Conservation (phyloP, 2,888 invertebrate species). For the Apamea epomidion region DNA sequence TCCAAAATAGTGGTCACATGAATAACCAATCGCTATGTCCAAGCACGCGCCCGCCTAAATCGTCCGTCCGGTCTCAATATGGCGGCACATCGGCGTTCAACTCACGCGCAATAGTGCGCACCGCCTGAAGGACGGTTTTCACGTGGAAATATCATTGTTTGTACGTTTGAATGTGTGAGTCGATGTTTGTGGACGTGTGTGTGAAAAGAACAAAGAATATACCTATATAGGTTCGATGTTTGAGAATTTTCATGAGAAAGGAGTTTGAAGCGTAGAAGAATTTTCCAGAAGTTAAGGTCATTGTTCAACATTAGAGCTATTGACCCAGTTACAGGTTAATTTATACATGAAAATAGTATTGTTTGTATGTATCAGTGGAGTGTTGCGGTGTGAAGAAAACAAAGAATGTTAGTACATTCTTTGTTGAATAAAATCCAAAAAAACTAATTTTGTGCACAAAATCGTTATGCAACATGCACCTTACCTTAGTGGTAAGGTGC, state of each 20-base stretch:
- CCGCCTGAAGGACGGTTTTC: constrained; percentile 78
- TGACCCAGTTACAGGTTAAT: not conserved
- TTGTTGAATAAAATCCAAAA: no score
- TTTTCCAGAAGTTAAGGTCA: not conserved
- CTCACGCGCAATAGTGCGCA: constrained; percentile 65
- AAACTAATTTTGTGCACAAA: no score
- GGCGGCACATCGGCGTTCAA: constrained; percentile 68
- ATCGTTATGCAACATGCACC: no score
- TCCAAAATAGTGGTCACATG: constrained; percentile 66
- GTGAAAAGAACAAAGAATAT: constrained; percentile 37
- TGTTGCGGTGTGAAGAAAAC: not conserved
- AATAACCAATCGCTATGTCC: constrained; percentile 72
- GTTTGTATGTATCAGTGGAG: not conserved
- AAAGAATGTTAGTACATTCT: no score
- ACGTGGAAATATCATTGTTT: constrained; percentile 72
- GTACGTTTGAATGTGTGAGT: constrained; percentile 24
- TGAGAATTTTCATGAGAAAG: constrained; percentile 4
- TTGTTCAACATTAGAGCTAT: not conserved
- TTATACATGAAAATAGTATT: not conserved
- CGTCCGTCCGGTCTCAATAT: constrained; percentile 85
- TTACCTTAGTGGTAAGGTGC: no score
- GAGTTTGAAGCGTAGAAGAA: not conserved
- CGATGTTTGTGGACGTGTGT: not conserved
- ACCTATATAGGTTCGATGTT: not conserved
- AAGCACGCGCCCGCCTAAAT: constrained; percentile 81